A percentile compares a stretch with the other conserved stretches of the same genome.
phyloP scores from a whole-genome alignment of 37 sponge, comb jelly and placozoan species.

The Spongilla lacustris region DNA sequence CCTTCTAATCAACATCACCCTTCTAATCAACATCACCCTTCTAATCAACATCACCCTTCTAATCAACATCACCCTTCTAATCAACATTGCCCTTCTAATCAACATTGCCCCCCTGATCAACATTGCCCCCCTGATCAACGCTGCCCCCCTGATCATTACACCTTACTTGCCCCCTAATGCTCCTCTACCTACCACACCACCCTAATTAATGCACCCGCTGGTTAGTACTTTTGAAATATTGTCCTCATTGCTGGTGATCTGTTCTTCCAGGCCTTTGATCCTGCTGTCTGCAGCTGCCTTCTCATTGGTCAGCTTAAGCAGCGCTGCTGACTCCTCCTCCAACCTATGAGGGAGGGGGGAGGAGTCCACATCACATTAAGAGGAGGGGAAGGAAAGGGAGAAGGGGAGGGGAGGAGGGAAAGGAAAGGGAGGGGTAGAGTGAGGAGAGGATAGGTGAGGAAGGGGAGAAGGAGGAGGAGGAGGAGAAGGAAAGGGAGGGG shows the following conservation, averaged over 20 bases:
- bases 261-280: slow-evolving; percentile 83
- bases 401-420: not conserved
- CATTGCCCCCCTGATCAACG: no score
- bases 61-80: no score
- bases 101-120: no score
- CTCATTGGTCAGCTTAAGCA: slow-evolving; percentile 79
- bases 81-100: no score
- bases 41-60: no score
- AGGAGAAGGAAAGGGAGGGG: not conserved
- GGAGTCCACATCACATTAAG: not conserved
- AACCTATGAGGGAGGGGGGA: slow-evolving; percentile 39
- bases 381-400: not conserved
- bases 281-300: slow-evolving; percentile 66
- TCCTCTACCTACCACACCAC: no score
- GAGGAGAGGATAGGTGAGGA: not conserved
- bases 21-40: no score
- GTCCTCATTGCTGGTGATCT: slow-evolving; percentile 77
- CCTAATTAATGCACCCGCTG: no score
- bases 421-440: no score
- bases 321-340: slow-evolving; percentile 78
- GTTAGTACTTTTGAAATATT: slow-evolving; percentile 68
- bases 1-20: no score
- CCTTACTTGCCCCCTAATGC: no score
- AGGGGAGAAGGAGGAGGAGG: not conserved
- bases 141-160: no score